A percentile compares a stretch with the other conserved stretches of the same genome.
phyloP scores from a whole-genome alignment of 2,113 vertebrate genomes.

The Brevimyrus niger region DNA sequence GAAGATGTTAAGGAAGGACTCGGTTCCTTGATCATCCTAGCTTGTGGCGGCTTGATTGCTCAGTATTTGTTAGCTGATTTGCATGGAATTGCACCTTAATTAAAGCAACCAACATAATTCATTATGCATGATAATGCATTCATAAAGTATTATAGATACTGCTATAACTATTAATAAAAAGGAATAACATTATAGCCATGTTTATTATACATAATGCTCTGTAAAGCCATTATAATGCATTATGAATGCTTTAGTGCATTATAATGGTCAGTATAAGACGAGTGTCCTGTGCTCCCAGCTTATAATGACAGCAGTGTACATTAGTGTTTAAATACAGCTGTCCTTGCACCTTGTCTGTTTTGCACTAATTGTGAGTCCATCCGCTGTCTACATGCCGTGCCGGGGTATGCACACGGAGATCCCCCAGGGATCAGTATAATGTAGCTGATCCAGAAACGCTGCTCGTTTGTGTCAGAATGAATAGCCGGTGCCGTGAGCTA shows the following conservation, averaged over 20 bases:
- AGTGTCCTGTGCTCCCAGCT: too few species aligned
- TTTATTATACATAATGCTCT: too few species aligned
- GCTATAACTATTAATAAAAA: too few species aligned
- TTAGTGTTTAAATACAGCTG: not conserved
- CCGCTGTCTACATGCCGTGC: not conserved
- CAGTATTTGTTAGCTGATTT: not conserved
- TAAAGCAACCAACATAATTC: too few species aligned
- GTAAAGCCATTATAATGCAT: too few species aligned
- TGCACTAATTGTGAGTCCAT: not conserved
- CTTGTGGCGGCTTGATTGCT: not conserved
- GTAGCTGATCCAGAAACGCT: not conserved
- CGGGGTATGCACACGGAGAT: not conserved
- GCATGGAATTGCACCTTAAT: not conserved
- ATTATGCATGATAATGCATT: too few species aligned
- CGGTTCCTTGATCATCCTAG: not conserved
- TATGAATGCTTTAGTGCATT: too few species aligned
- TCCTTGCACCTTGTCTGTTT: not conserved
- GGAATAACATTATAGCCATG: too few species aligned
- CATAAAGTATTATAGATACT: too few species aligned
- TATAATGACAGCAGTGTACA: not conserved
- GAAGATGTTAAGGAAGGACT: not conserved
- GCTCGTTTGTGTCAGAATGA: not conserved
- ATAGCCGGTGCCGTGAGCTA: not conserved
- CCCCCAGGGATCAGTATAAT: not conserved
- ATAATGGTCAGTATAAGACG: not conserved